Base-by-base conservation (phyloP, 2,888 invertebrate species). In the Tetheella fluctuosa region DNA sequence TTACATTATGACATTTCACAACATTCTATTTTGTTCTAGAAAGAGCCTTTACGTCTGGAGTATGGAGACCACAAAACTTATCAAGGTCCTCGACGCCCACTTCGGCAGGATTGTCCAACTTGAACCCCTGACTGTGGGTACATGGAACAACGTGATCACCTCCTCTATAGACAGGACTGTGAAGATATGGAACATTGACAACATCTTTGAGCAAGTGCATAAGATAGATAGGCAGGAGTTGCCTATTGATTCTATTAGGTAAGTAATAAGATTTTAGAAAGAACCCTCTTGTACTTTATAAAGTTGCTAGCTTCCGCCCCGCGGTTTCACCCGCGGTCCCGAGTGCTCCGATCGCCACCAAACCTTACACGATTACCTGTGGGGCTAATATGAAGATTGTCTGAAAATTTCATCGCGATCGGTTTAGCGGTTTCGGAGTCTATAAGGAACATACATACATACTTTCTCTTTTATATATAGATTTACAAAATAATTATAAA, bases 111-210 rank as follows among this genome's bases (percentile, higher is more conserved):
- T 99, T 13, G 98, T 99, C 61, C 97, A 98, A 73, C 89, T 99
- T 62, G 97, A 97, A 71, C 96, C 98, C 0, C 90, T 99, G 48
- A 97, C 97, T 0, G 95, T 97, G 17, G 97, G 97, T 0, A 95
- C 96, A 67, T 98, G 98, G 98, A 98, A 98, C 84, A 97, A 97
- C 84, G 96, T 99, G 6, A 98, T 99, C 56, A 99, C 99, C 0
- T 98, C 99, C 0, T 99, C 99, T 0, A 98, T 99, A 57, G 99
- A 99, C 87, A 95, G 99, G 64, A 98, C 98, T 0, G 99, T 99
- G 8, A 99, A 99, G 94, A 98, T 99, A 5, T 99, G 99, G 99
- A 99, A 99, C 85, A 98, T 99, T 61, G 98, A 99, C 86, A 99
- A 99, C 85, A 99, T 99, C 69, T 98, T 99, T 79, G 99, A 99